Conservation (phyloP, 2,888 invertebrate genomes). For the Drosophila multiciliata region DNA sequence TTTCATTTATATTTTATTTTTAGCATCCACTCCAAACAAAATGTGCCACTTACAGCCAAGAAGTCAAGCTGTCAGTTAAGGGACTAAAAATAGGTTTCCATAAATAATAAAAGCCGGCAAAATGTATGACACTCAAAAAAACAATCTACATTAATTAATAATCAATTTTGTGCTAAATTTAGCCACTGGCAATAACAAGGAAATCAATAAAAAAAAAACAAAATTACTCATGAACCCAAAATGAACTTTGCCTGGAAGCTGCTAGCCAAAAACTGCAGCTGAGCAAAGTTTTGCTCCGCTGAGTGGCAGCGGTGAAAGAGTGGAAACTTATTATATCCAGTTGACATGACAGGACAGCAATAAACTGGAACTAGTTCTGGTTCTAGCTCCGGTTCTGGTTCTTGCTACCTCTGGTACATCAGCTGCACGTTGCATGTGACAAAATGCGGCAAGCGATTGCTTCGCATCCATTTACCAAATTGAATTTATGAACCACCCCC, state of each 20-base stretch:
- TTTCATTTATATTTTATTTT: neutral
- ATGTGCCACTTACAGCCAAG: neutral
- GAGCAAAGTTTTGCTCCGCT: conserved; percentile 33
- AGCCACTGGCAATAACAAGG: conserved; percentile 6
- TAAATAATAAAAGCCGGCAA: neutral
- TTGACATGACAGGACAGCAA: conserved; percentile 50
- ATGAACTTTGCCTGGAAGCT: neutral
- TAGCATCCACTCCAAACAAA: neutral
- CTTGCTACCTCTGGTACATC: conserved; percentile 4
- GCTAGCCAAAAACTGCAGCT: conserved; percentile 23
- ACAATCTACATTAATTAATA: conserved; percentile 34
- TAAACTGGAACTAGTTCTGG: conserved; percentile 21
- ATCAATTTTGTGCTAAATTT: conserved; percentile 42
- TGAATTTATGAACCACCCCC: conserved; percentile 67
- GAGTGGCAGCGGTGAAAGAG: conserved; percentile 50
- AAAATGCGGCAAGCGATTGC: conserved; percentile 63
- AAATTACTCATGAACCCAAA: conserved; percentile 21
- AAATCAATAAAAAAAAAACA: conserved; percentile 49
- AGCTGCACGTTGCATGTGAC: conserved; percentile 61
- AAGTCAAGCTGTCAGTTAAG: conserved; percentile 20
- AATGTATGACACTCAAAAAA: conserved; percentile 6
- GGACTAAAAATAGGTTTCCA: conserved; percentile 15
- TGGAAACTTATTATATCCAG: conserved; percentile 47
- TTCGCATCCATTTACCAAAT: conserved; percentile 62
- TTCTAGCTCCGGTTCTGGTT: neutral